Conservation (phyloP, 2,113 vertebrate species). For the Nerophis ophidion region DNA sequence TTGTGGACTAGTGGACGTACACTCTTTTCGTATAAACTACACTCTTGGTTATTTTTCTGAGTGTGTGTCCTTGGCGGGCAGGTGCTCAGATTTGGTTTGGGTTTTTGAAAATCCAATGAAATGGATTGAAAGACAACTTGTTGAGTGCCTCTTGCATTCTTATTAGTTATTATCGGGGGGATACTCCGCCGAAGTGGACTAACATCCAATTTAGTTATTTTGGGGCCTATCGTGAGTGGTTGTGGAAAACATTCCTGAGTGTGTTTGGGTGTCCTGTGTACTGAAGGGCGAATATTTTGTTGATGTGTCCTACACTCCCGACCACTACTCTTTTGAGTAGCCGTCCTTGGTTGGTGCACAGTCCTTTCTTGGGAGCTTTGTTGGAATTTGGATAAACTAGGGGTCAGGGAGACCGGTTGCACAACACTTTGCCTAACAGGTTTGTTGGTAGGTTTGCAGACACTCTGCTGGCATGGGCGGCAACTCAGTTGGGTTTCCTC, state of each 20-base stretch:
- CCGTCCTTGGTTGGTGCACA: background rate
- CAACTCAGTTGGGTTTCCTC: background rate
- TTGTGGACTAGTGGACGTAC: background rate
- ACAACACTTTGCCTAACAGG: background rate
- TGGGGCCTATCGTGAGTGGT: background rate
- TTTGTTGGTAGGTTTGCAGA: background rate
- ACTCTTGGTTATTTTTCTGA: background rate
- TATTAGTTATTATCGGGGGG: background rate
- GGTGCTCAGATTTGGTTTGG: background rate
- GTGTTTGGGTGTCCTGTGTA: background rate
- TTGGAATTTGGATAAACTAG: background rate
- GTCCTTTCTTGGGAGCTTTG: background rate
- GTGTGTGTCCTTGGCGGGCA: background rate
- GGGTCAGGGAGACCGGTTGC: background rate
- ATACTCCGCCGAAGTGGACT: background rate
- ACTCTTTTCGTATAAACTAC: background rate
- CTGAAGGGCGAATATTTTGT: background rate
- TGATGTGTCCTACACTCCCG: background rate
- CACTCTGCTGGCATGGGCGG: conserved; percentile 2
- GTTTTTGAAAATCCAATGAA: conserved; percentile 2
- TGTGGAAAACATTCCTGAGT: background rate
- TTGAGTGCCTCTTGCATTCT: background rate
- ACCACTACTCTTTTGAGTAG: background rate
- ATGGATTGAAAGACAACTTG: conserved; percentile 1
- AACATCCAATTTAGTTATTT: conserved; percentile 8